Percentiles rank a stretch among this genome's conserved stretches.
These are phyloP conservation scores for Chaenodraco wilsoni DNA, from an alignment of 2,797 vertebrate species.

Conservation along the genomic window DNA sequence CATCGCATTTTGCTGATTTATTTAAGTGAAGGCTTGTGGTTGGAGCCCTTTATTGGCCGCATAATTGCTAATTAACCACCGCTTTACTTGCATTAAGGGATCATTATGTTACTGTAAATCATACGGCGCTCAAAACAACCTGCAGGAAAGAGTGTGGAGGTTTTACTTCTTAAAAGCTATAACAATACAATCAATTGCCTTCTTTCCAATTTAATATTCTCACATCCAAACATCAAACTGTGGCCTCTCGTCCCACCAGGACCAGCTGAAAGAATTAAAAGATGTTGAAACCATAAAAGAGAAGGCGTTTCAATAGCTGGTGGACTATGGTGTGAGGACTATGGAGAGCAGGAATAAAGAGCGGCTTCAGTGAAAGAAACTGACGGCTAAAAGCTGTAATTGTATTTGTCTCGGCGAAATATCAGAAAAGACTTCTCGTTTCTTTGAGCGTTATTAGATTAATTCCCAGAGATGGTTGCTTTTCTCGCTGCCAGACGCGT, in stretches of 20 bases:
- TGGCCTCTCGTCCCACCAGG: conserved; percentile 50
- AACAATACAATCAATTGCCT: background rate
- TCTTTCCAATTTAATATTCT: conserved; percentile 28
- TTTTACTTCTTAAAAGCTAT: conserved; percentile 1
- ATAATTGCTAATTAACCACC: conserved; percentile 76
- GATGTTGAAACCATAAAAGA: conserved; percentile 84
- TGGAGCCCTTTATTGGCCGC: conserved; percentile 69
- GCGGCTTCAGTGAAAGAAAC: conserved; percentile 84
- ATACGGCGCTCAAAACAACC: conserved; percentile 41
- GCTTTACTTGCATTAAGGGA: conserved; percentile 66
- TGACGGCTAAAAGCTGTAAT: conserved; percentile 93
- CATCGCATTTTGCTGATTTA: conserved; percentile 81
- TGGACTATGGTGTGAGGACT: conserved; percentile 76
- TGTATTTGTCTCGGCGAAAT: conserved; percentile 97
- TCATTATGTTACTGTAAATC: conserved; percentile 83
- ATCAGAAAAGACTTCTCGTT: conserved; percentile 96
- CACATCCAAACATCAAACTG: conserved; percentile 37
- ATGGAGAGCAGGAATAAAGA: conserved; percentile 85
- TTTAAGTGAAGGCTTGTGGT: conserved; percentile 79
- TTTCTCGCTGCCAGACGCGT: conserved; percentile 94
- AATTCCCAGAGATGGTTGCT: conserved; percentile 92
- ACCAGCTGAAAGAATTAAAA: conserved; percentile 81
- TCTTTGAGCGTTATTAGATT: conserved; percentile 99
- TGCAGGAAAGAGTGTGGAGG: background rate
- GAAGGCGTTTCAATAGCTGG: conserved; percentile 79